Evolutionary conservation across 2,113 vertebrate genomes (phyloP).

Genomic region (Anolis sagrei): DNA sequence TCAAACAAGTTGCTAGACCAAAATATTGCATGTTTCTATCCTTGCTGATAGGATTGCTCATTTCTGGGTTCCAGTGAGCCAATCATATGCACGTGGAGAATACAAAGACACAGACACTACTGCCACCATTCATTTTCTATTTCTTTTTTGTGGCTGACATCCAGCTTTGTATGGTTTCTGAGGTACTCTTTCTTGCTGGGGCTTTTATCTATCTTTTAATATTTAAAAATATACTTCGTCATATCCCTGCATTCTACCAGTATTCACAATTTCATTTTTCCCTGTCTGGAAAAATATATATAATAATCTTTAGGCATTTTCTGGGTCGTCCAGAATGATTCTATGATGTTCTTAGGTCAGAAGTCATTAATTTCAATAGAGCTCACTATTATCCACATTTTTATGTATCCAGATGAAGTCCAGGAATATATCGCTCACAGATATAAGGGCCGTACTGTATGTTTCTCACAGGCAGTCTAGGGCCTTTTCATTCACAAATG

Average conservation of each 20-base stretch:
- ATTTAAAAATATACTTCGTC: background rate
- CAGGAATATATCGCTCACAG: too few relatives aligned
- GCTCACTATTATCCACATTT: too few relatives aligned
- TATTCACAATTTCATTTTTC: background rate
- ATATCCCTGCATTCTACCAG: background rate
- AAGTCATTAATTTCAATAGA: too few relatives aligned
- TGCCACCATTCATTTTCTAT: background rate
- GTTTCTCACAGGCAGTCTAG: background rate
- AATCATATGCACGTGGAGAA: background rate
- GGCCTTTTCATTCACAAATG: slow-evolving; percentile 6
- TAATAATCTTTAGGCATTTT: too few relatives aligned
- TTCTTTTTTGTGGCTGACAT: background rate
- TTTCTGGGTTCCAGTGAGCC: background rate
- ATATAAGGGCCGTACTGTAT: background rate
- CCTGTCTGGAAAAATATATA: background rate
- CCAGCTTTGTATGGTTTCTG: background rate
- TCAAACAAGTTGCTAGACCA: background rate
- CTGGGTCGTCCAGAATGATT: too few relatives aligned
- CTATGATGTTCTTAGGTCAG: too few relatives aligned
- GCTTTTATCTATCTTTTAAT: background rate
- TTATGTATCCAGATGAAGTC: too few relatives aligned
- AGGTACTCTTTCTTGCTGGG: background rate
- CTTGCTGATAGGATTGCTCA: background rate
- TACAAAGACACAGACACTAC: too few relatives aligned
- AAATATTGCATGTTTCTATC: too few relatives aligned